Conservation (phyloP, 2,113 vertebrate genomes). For the Setophaga coronata region DNA sequence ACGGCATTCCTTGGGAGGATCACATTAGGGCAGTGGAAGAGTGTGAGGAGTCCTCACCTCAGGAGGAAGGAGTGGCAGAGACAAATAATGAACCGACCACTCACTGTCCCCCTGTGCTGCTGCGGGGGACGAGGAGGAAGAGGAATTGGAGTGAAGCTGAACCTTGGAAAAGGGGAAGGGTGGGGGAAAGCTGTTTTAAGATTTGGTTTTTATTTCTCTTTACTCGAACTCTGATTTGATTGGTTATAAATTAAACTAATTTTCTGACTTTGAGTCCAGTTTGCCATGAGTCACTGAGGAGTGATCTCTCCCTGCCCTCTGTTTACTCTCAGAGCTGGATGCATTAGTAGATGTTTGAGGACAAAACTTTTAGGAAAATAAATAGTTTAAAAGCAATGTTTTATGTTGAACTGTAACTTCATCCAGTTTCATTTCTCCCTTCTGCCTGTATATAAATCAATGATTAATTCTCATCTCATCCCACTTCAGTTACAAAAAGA, state of each 20-base stretch:
- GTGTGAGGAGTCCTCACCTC: neutral
- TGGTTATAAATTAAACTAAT: neutral
- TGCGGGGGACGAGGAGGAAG: rapidly evolving
- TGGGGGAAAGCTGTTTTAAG: neutral
- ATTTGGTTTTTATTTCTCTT: neutral
- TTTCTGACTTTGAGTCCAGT: neutral
- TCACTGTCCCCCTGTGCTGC: neutral
- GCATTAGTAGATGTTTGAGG: neutral
- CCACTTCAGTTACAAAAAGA: neutral
- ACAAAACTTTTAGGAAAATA: neutral
- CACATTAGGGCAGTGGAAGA: neutral
- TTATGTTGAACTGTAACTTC: neutral
- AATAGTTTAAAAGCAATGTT: neutral
- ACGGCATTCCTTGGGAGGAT: neutral
- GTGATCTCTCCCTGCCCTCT: neutral
- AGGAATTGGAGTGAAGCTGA: neutral
- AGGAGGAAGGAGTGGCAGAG: neutral
- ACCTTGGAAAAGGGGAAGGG: neutral
- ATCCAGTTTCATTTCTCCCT: neutral
- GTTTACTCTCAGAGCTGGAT: neutral
- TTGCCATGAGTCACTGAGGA: neutral
- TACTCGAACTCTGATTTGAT: neutral
- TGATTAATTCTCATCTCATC: neutral
- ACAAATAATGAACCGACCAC: neutral
- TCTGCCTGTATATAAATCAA: neutral